Evolutionary conservation across 2,888 invertebrate species (phyloP), one percentile per base, ranked within the genome.

Genomic region (Pseudococcus jackbeardsleyi): DNA sequence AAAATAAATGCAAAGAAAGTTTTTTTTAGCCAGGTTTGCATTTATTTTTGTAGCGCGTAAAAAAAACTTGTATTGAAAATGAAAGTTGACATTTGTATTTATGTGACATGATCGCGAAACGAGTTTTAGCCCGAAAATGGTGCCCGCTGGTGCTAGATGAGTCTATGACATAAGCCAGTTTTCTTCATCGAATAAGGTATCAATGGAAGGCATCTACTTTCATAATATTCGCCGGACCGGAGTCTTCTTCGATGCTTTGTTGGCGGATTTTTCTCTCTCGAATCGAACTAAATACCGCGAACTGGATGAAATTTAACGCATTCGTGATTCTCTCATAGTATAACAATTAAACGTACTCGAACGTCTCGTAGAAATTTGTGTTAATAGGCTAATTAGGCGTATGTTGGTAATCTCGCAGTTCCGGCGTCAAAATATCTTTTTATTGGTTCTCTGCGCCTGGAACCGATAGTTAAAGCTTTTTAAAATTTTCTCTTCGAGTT

Each of bases 1-100:
- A 82, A 82, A 82, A 82, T 82, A 82, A 82, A 82, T 82, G 79
- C 79, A 82, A 82, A 82, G 22, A n/a, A 77, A 64, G 22, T 42
- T 77, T 77, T 77, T 77, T 82, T 46, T 19, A 42, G 39, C 46
- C 46, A 46, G 79, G 46, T 82, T 82, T 82, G 79, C 79, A 82
- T 82, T 82, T 82, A 82, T 82, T 82, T 82, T 82, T 82, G 79
- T 46, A 82, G 33, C 79, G 79, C 19, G 79, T 46, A 19, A 19
- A 12, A 82, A 42, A 9, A 82, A 46, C 46, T 82, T 26, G 79
- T 82, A 19, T 82, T 22, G 79, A 82, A 46, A 46, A 82, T 82
- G 79, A 82, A 82, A 82, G 79, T 82, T 46, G n/a, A 82, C 42
- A 46, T 82, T 46, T 46, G n/a, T 82, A 26, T 8, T 42, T 42